Evolutionary conservation across 2,797 vertebrate species (phyloP), one percentile per base, ranked within the genome.

Genomic region (Gorsachius magnificus): DNA sequence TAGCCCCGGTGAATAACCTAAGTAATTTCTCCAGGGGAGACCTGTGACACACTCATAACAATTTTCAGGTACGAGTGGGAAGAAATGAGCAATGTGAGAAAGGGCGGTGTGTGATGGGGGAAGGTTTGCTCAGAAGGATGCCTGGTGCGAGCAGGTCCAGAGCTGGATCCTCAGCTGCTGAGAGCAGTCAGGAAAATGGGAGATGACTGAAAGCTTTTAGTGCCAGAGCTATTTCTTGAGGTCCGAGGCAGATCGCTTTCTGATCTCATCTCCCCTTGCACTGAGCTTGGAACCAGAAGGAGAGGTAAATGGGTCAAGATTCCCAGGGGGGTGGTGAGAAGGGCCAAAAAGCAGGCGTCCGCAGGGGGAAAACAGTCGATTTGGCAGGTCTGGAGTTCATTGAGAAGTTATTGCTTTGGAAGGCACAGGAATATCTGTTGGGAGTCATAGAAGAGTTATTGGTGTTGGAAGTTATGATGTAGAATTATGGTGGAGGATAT

Each of bases 361-460:
- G 0, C 5, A 0, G 96, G 94, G 96, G 83, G 33, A 94, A 96
- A 96, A 96, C 96, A 96, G 94, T 95, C 83, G 64, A 96, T 96
- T 96, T 97, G 96, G 96, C 96, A 96, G 93, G 86, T 96, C 96
- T 95, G 95, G 96, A 96, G 96, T 96, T 96, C 94, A 93, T 96
- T 95, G 96, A 95, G 95, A 95, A 97, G 95, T 97, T 97, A 97
- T 97, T 96, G 94, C 96, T 97, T 96, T 96, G 96, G 95, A 97
- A 96, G 95, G 96, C 95, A 96, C 90, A 92, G 80, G 88, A 94
- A 92, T 96, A 97, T 96, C 96, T 95, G 93, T 93, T 96, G 96
- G 96, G 96, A 97, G 96, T 93, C 95, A 96, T 95, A 95, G 95
- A 95, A 94, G 96, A 96, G 92, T 97, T 97, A 96, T 96, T 96